Evolutionary conservation across 1,140 invertebrate species (phyloP), one percentile per base, ranked within the genome.

Genomic region (Bombus sibiricus): DNA sequence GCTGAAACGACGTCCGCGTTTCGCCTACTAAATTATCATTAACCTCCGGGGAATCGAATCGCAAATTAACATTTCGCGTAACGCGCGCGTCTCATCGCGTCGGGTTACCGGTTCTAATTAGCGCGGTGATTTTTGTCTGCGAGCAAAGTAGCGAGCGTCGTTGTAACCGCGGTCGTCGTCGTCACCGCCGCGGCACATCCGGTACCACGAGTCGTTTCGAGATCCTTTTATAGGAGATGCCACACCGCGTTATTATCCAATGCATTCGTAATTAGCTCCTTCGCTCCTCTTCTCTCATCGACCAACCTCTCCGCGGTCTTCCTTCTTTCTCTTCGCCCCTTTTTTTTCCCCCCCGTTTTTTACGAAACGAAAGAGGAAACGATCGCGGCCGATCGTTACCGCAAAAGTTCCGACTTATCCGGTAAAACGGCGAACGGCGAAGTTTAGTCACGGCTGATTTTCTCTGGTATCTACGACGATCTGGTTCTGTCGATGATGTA

Each of bases 401-500:
- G 6, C 28, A 1, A 43, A 28, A 41, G 3, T 75, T 25, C 32
- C n/a, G 32, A 75, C 41, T 62, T 10, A n/a, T 28, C 34, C 25
- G 37, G 57, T 6, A 41, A 62, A 32, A 1, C 34, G 37, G 1
- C 28, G 10, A 41, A 13, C 57, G 2, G 22, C 47, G 47, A 53
- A 53, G 47, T 53, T 41, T 71, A 34, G 68, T 66, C 43, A 66
- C 53, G 62, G 57, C 39, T 57, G 77, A 88, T 91, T 91, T 91
- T 87, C 86, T 75, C 76, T 77, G 68, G 53, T 87, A 88, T 89
- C 77, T 81, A 81, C 79, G 82, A 43, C 86, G 91, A 91, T 92
- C 89, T 91, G 89, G 86, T 92, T 92, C 90, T 89, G 86, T 84
- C 86, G 83, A 87, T 92, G 89, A 92, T 90, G 91, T 87, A 92